Evolutionary conservation across 2,113 vertebrate species (phyloP), one percentile per base, ranked within the genome.

Genomic region (Paraplagusia blochii): DNA sequence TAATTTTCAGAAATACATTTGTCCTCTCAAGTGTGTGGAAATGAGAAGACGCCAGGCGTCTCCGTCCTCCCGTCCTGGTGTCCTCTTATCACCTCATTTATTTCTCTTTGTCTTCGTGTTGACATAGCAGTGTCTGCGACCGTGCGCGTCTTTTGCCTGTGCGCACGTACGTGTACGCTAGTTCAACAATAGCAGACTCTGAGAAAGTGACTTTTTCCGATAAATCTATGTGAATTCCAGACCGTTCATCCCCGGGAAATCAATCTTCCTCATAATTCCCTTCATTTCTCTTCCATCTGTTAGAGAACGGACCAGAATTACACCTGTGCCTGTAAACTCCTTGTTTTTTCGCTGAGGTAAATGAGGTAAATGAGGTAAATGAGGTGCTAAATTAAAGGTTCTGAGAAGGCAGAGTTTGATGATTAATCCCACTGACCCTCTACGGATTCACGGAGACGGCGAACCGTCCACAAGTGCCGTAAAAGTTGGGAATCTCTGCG

Each of bases 261-360:
- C 85, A 87, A 88, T 88, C 82, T 84, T 85, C 83, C 81, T 84
- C 81, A 87, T 90, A 88, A 89, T 90, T 86, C 85, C 79, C 67
- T 84, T 83, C 82, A 86, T 88, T 89, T 86, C 87, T 88, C 83
- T 83, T 81, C 72, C 82, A 80, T 85, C 78, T 87, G 80, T 86
- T 88, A 86, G 74, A 77, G 83, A 77, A 74, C 72, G 76, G 79
- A 80, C 80, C 80, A 82, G 70, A 79, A 85, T 82, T 83, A 80
- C 83, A 82, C 60, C 75, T 65, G 72, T 84, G 83, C 80, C 73
- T 77, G 76, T 81, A 76, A 84, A 83, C 61, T 78, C 87, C 75
- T 80, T 77, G 72, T 84, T 87, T 86, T 83, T 79, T 29, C 89
- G 59, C 79, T 11, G 62, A 82, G 85, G 79, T 86, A 88, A 91